Conservation (phyloP, 1,140 invertebrate genomes). For the Saccostrea echinata region DNA sequence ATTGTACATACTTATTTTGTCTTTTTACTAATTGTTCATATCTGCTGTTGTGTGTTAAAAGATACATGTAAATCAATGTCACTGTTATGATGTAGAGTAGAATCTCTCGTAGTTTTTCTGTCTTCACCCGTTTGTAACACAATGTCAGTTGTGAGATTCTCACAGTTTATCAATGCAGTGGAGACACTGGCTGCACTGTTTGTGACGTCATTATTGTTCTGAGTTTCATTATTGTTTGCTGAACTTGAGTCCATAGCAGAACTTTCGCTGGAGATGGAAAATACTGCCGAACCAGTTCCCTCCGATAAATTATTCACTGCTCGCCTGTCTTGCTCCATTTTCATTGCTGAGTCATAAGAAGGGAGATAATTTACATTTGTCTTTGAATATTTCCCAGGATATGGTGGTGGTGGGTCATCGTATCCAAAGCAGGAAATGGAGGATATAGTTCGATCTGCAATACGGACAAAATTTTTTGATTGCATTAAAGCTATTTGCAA, state of each 20-base stretch:
- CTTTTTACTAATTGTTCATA: too few relatives aligned
- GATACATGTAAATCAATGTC: too few relatives aligned
- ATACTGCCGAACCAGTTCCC: not conserved
- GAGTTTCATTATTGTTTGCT: not conserved
- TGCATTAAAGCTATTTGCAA: not conserved
- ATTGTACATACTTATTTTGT: too few relatives aligned
- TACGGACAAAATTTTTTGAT: not conserved
- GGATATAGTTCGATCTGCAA: not conserved
- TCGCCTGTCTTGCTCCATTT: not conserved
- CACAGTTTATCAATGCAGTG: too few relatives aligned
- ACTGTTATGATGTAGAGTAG: too few relatives aligned
- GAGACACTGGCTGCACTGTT: too few relatives aligned
- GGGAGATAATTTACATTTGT: not conserved
- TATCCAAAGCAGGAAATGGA: not conserved
- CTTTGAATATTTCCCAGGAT: not conserved
- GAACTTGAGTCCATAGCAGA: not conserved
- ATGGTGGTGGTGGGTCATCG: not conserved
- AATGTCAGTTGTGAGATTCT: too few relatives aligned
- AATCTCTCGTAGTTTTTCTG: too few relatives aligned
- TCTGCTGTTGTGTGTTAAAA: too few relatives aligned
- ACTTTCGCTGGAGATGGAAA: not conserved
- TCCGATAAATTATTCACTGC: not conserved
- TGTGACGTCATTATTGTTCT: not conserved
- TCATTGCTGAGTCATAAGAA: not conserved
- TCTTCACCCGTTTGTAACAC: too few relatives aligned